Percentiles rank a stretch among this genome's conserved stretches.
These are phyloP conservation scores for Ceyx melanurus DNA, from an alignment of 2,113 vertebrate genomes.

Conservation along the genomic window DNA sequence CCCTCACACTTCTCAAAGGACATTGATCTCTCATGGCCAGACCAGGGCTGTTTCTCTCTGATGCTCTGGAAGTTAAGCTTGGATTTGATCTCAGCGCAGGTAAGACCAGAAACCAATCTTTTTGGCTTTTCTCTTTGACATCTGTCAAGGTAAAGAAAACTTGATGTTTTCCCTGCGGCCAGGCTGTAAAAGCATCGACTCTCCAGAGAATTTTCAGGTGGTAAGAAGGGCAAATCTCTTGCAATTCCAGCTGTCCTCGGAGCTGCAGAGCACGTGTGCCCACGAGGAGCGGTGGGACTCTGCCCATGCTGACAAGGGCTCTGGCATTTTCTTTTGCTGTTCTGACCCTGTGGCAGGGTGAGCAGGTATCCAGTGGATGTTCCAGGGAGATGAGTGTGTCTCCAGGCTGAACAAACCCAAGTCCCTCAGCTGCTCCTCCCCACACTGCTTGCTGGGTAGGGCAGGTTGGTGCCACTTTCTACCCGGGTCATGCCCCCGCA, in stretches of 20 bases:
- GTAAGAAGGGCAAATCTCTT: not conserved
- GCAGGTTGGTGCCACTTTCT: rapidly evolving
- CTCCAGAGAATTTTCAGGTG: not conserved
- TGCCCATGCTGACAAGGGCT: not conserved
- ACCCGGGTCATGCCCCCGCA: not conserved
- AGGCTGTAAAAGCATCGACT: not conserved
- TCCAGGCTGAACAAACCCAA: not conserved
- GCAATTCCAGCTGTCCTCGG: not conserved
- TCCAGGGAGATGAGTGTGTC: not conserved
- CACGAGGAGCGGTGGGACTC: not conserved
- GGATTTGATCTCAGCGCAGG: not conserved
- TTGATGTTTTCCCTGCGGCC: not conserved
- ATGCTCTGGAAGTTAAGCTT: not conserved
- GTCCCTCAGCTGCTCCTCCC: not conserved
- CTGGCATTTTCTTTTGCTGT: not conserved
- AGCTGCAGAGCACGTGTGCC: not conserved
- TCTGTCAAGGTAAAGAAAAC: not conserved
- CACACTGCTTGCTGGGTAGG: not conserved
- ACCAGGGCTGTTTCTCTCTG: not conserved
- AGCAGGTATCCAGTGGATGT: not conserved
- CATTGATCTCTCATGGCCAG: not conserved
- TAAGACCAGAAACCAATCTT: not conserved
- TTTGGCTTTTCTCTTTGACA: not conserved
- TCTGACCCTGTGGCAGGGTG: not conserved
- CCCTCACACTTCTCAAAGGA: not conserved